Evolutionary conservation across 2,113 vertebrate genomes (phyloP), one percentile per base, ranked within the genome.

Genomic region (Alectura lathami): DNA sequence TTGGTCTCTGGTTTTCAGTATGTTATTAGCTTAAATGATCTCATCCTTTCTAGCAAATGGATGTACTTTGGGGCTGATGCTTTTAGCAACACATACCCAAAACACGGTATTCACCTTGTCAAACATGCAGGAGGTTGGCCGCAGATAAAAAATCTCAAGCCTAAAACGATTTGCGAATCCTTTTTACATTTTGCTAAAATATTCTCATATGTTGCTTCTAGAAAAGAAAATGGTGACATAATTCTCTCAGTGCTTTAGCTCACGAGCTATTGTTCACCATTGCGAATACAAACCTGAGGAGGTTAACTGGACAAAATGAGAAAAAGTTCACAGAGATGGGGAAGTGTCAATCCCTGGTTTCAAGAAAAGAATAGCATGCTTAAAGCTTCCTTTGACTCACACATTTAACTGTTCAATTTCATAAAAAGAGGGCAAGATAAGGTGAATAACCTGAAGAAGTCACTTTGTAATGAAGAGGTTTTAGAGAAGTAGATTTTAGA

Each of bases 1-100:
- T 68, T 3, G 17, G 21, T 63, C 22, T 83, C 56, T 36, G 24
- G 12, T 42, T 86, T 68, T 80, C 30, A 53, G 43, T 70, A 63
- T 84, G 51, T 83, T 83, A 11, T 50, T 63, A 69, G 17, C 91
- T 95, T 86, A 91, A 95, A 79, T 78, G 24, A 74, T 32, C 32
- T 74, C 54, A 83, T 7, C 29, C 79, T 84, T 73, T 38, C 73
- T 21, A 93, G 50, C 34, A 81, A 86, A 76, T 43, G 20, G 13
- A 63, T 74, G 48, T 34, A 17, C 3, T 48, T 94, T 56, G 2
- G 62, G 66, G 13, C 67, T 64, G 63, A 43, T 82, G 77, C 22
- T 91, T 62, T 83, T 74, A 66, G 70, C 42, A 93, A 24, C 62
- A 68, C 92, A 45, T 50, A 60, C 8, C 1, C 4, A 5, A 40